Evolutionary conservation across 1,140 invertebrate genomes (phyloP), one percentile per base, ranked within the genome.

Genomic region (Caerostris darwini): DNA sequence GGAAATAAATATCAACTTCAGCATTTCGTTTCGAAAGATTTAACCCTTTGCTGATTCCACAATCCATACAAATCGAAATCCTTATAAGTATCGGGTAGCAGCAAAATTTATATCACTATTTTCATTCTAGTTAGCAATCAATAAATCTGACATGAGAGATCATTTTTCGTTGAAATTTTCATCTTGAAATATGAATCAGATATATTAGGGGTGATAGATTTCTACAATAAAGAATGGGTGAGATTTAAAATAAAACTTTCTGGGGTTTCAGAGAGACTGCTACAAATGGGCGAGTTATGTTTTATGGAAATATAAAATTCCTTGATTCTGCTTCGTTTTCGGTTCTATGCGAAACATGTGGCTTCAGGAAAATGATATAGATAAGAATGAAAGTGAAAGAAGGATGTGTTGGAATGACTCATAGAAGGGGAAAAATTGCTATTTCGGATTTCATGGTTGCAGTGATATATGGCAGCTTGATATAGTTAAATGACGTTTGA

Each of bases 351-450:
- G 14, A n/a, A 34, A 34, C 34, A 34, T 34, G 34, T 34, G 34
- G 34, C 34, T 67, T n/a, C 1, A 3, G 61, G 17, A 8, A 61
- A 67, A 67, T 67, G 61, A 67, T 67, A 5, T 14, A 64, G 12
- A n/a, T 64, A 67, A 67, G 61, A 67, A 67, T n/a, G 61, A n/a
- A n/a, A 67, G 61, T 67, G 17, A 67, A n/a, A 67, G 61, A 67
- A 6, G 17, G 34, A 34, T 34, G 34, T 34, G 34, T n/a, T 14
- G 61, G n/a, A 67, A 67, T 67, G 61, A 34, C 34, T 34, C 34
- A 2, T 34, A 34, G 34, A 67, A 12, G 61, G 61, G n/a, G 14
- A 10, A 7, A 5, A 67, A 67, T 17, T 14, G n/a, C 14, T 67
- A 67, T 67, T 67, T 67, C 4, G 61, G n/a, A 67, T 67, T 67